phyloP scores from a whole-genome alignment of 2,888 invertebrate genomes.

The Neoaliturus tenellus region DNA sequence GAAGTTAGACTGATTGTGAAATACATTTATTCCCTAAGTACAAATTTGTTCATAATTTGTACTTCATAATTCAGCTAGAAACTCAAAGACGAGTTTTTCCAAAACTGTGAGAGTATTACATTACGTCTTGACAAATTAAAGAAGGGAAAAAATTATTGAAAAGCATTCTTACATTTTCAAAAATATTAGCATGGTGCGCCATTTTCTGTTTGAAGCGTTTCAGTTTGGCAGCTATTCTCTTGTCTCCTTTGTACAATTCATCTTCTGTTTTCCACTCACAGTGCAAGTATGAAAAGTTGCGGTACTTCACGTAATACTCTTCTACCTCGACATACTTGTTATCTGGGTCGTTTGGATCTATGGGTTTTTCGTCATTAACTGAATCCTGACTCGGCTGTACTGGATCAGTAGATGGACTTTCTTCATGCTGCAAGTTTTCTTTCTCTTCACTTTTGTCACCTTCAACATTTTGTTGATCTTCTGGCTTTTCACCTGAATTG shows the following conservation, averaged over 20 bases:
- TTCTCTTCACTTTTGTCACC: constrained; percentile 64
- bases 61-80: too few relatives aligned
- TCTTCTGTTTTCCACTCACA: constrained; percentile 99
- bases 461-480: constrained; percentile 62
- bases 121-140: too few relatives aligned
- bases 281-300: constrained; percentile 98
- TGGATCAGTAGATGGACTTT: not conserved
- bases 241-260: constrained; percentile 96
- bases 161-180: constrained; percentile 82
- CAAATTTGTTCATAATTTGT: too few relatives aligned
- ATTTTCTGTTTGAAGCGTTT: constrained; percentile 96
- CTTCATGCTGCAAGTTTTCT: constrained; percentile 60
- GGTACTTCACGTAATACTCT: constrained; percentile 95
- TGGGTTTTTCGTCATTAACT: not conserved
- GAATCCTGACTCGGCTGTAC: not conserved
- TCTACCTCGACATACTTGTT: constrained; percentile 84
- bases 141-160: not conserved
- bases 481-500: constrained; percentile 61
- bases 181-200: constrained; percentile 90
- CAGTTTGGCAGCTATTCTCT: constrained; percentile 94
- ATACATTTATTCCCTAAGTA: too few relatives aligned
- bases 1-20: too few relatives aligned
- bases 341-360: not conserved
- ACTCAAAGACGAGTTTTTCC: too few relatives aligned
- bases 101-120: too few relatives aligned